phyloP scores from a whole-genome alignment of 2,888 invertebrate species.

The Danaus chrysippus region DNA sequence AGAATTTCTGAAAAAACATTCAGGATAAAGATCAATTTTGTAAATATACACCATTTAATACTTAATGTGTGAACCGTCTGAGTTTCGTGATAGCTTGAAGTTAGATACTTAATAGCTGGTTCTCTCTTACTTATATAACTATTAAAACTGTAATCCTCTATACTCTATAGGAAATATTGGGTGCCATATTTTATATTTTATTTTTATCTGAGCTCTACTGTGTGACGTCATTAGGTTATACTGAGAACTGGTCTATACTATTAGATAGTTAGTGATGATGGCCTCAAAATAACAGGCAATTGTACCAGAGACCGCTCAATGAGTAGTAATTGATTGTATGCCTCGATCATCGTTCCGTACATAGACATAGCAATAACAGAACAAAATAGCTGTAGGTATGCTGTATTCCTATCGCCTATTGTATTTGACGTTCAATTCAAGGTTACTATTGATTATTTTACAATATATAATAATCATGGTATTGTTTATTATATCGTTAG shows the following conservation, averaged over 20 bases:
- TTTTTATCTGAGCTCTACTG: conserved; percentile 7
- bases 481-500: neutral
- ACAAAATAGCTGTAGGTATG: conserved; percentile 23
- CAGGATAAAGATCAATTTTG: no score
- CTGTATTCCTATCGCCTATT: conserved; percentile 29
- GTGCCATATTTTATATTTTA: neutral
- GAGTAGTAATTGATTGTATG: conserved; percentile 67
- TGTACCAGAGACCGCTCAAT: conserved; percentile 67
- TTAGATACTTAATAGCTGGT: no score
- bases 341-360: conserved; percentile 53
- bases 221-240: conserved; percentile 24
- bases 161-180: no score
- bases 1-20: no score
- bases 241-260: conserved; percentile 34
- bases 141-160: no score
- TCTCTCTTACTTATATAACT: no score
- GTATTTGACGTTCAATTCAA: conserved; percentile 18
- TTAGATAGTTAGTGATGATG: conserved; percentile 44
- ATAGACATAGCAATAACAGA: conserved; percentile 26
- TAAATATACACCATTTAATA: no score
- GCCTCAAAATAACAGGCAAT: conserved; percentile 62
- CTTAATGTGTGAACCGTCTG: no score
- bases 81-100: no score
- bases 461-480: conserved; percentile 1
- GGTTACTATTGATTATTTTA: conserved; percentile 12